Evolutionary conservation across 2,888 invertebrate genomes (phyloP).

Genomic region (Yponomeuta cagnagella): DNA sequence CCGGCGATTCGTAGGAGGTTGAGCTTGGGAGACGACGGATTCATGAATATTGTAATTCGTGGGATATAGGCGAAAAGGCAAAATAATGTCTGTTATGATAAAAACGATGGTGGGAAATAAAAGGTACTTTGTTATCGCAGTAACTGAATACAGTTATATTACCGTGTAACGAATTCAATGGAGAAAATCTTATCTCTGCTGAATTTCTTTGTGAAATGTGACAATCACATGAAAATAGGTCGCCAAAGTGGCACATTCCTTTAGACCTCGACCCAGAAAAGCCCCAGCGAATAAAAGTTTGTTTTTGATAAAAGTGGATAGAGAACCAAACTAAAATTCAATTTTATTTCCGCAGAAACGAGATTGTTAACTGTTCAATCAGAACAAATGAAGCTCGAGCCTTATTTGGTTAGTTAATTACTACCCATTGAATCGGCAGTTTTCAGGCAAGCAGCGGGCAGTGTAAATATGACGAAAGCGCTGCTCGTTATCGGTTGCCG

Average conservation of each 20-base stretch:
- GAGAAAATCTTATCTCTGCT: background rate
- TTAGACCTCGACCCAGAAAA: background rate
- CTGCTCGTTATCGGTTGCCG: background rate
- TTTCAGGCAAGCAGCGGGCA: background rate
- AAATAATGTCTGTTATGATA: background rate
- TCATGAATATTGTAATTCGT: background rate
- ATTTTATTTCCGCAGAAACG: background rate
- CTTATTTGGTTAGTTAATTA: background rate
- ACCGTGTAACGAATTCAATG: background rate
- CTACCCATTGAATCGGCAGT: background rate
- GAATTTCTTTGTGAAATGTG: background rate
- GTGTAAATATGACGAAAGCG: slow-evolving; percentile 10
- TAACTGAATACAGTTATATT: background rate
- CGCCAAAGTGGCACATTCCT: background rate
- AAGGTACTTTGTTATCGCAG: background rate
- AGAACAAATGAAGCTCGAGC: background rate
- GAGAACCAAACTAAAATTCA: background rate
- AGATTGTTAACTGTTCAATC: background rate
- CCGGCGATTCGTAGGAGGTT: background rate
- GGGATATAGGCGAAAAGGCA: background rate
- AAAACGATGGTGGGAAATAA: background rate
- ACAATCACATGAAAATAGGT: background rate
- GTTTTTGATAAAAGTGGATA: background rate
- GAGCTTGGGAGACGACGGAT: background rate
- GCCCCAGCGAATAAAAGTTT: background rate